Percentiles rank a stretch among this genome's conserved stretches.
Evolutionary conservation across 2,113 vertebrate species (phyloP).

Genomic region (Elgaria multicarinata): DNA sequence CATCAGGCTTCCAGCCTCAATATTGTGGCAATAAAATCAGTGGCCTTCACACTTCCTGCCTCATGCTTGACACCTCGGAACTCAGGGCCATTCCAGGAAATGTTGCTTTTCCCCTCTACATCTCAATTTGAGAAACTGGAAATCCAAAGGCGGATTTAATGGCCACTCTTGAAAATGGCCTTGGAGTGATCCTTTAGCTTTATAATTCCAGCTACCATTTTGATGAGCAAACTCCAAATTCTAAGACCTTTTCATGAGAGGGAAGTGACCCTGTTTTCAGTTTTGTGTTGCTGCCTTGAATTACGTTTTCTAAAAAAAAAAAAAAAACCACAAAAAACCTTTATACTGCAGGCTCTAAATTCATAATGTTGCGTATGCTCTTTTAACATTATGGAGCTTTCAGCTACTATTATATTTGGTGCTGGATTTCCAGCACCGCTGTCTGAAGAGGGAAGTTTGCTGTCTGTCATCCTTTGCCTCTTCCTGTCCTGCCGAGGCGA

Average conservation of each 20-base stretch:
- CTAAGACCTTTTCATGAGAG: neutral
- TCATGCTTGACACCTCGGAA: neutral
- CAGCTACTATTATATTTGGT: neutral
- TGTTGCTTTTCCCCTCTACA: neutral
- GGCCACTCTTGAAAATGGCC: neutral
- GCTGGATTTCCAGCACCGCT: conserved; percentile 12
- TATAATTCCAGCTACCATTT: neutral
- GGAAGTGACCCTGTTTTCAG: neutral
- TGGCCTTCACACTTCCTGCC: neutral
- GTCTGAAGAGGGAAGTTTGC: neutral
- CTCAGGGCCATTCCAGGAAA: neutral
- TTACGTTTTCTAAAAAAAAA: neutral
- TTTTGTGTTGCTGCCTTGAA: neutral
- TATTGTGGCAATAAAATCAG: neutral
- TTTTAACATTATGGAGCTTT: conserved; percentile 21
- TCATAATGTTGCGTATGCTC: neutral
- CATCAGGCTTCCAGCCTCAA: neutral
- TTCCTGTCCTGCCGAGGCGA: neutral
- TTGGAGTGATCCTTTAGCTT: neutral
- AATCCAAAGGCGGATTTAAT: neutral
- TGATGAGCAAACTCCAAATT: neutral
- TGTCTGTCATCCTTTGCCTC: conserved; percentile 12
- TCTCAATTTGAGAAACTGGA: neutral
- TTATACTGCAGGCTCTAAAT: neutral
- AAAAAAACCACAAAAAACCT: no score